Base-by-base conservation (phyloP, 2,113 vertebrate genomes). In the Anseranas semipalmata region DNA sequence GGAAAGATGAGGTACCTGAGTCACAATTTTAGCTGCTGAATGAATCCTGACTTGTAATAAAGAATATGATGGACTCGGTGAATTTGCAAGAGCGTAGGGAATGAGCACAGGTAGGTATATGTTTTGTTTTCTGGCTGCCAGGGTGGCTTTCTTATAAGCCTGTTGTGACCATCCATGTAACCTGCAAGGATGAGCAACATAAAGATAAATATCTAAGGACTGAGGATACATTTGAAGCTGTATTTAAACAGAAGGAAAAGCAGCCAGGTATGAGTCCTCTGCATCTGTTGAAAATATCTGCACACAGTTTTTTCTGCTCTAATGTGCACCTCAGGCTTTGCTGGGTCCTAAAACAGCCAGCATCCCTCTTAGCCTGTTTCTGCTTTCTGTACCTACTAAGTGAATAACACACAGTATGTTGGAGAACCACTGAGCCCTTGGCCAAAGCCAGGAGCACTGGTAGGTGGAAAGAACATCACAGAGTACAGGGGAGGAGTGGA, bases 341-440 rank as follows among this genome's bases (percentile, higher is more conserved):
- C 17, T 59, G 22, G 18, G 13, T 67, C n/a, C 55, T 77, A 56
- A 90, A 77, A 2, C 17, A 80, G 32, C 19, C 55, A 89, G 14
- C 3, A 8, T 35, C 33, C 45, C 24, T 56, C 33, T 59, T 82
- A 52, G n/a, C 10, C 8, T 12, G 16, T 56, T 56, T 84, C 28
- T 82, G 24, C 33, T 53, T 50, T 76, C 50, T 33, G 24, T n/a
- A 46, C 32, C 15, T 8, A 39, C 2, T 2, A 67, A 88, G 70
- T 39, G 10, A 84, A 39, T 22, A 59, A 41, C 1, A 10, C 25
- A 58, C 0, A 0, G 12, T 6, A 5, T 1, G 5, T 16, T 45
- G 41, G 81, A 58, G 48, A 30, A 50, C 45, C 0, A 1, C 53
- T 13, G 21, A 65, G 45, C 28, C 39, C 71, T 41, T 70, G 63